Percentiles rank a stretch among this genome's conserved stretches.
Conservation (phyloP, 2,888 invertebrate genomes). For the Ennomos quercinarius region DNA sequence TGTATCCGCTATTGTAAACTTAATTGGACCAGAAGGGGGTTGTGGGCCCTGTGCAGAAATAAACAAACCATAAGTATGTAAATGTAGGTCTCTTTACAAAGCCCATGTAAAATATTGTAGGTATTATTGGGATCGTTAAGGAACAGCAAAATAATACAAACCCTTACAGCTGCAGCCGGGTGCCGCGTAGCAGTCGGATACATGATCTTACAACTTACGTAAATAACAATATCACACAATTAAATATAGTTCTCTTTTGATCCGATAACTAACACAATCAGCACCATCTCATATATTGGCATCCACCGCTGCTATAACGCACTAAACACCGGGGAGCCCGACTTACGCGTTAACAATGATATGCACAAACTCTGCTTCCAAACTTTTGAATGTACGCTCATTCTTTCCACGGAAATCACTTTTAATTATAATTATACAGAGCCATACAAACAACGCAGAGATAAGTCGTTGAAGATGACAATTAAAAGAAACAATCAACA, state of each 20-base stretch:
- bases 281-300: conserved; percentile 70
- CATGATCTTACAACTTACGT: conserved; percentile 75
- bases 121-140: conserved; percentile 16
- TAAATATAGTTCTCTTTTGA: conserved; percentile 72
- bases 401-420: conserved; percentile 69
- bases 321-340: conserved; percentile 67
- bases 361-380: conserved; percentile 80
- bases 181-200: conserved; percentile 92
- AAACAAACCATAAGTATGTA: conserved; percentile 48
- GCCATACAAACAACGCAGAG: conserved; percentile 6
- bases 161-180: conserved; percentile 91
- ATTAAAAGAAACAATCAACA: conserved; percentile 58
- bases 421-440: conserved; percentile 39
- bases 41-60: conserved; percentile 88
- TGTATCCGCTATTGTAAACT: conserved; percentile 96
- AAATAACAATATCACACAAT: conserved; percentile 54
- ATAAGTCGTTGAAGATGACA: conserved; percentile 34
- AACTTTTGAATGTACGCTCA: conserved; percentile 79
- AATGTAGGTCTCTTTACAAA: background rate
- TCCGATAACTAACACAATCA: conserved; percentile 63
- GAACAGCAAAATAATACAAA: conserved; percentile 65
- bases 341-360: conserved; percentile 77
- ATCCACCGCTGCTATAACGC: conserved; percentile 73
- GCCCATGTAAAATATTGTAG: background rate
- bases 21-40: conserved; percentile 95